Conservation (phyloP, 2,797 vertebrate species). For the Pipistrellus nathusii region DNA sequence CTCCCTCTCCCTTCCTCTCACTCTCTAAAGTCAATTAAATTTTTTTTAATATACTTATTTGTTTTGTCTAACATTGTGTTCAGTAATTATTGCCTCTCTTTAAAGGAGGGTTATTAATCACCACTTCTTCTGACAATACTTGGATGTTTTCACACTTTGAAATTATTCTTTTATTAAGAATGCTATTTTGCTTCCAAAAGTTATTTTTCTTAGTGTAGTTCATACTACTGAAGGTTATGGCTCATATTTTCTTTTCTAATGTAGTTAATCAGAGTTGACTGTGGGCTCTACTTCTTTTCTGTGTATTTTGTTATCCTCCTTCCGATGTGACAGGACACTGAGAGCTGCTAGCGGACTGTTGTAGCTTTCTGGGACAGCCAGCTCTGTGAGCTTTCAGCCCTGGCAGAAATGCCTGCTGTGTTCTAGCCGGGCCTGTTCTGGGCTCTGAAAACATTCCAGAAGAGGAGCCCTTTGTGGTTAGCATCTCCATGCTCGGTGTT, state of each 20-base stretch:
- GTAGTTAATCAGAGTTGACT: neutral
- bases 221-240: neutral
- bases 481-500: neutral
- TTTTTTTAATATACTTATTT: neutral
- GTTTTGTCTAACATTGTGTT: slow-evolving; percentile 36
- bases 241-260: neutral
- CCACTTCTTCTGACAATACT: neutral
- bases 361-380: slow-evolving; percentile 29
- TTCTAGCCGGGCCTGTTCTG: slow-evolving; percentile 43
- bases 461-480: neutral
- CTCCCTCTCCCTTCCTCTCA: too few relatives aligned
- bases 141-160: slow-evolving; percentile 32
- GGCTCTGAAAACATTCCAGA: slow-evolving; percentile 28
- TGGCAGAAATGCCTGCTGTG: slow-evolving; percentile 56
- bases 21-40: too few relatives aligned
- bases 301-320: neutral
- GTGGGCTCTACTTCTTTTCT: neutral
- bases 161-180: neutral
- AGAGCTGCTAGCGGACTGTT: neutral
- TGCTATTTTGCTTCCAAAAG: neutral
- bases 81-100: neutral
- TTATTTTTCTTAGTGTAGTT: neutral
- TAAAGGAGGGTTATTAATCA: neutral
- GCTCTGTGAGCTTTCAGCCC: slow-evolving; percentile 20
- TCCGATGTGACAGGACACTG: neutral